Conservation (phyloP, 2,797 vertebrate genomes). For the Notoglanidium macrostoma region DNA sequence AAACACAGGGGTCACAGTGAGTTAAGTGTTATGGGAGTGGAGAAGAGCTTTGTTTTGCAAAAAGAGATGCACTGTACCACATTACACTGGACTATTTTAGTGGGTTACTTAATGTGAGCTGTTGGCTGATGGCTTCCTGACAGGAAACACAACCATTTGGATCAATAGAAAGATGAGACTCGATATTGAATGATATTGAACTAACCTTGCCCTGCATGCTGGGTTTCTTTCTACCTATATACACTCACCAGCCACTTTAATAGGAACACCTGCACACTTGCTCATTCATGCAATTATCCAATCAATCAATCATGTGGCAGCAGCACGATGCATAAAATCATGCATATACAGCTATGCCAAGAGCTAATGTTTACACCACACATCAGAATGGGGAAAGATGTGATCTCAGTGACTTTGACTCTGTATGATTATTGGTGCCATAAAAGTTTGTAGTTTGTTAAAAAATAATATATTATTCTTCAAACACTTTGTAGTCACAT, state of each 20-base stretch:
- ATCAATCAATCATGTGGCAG: background rate
- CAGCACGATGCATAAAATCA: background rate
- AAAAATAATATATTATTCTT: background rate
- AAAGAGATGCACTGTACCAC: conserved; percentile 50
- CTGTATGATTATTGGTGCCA: background rate
- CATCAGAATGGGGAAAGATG: background rate
- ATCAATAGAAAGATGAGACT: conserved; percentile 59
- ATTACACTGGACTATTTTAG: conserved; percentile 67
- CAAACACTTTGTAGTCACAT: background rate
- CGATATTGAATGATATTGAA: conserved; percentile 20
- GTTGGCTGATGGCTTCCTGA: conserved; percentile 60
- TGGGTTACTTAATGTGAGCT: conserved; percentile 61
- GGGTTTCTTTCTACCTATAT: background rate
- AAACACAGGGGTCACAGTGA: conserved; percentile 75
- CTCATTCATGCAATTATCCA: conserved; percentile 14
- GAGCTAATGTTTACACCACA: background rate
- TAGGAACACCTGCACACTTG: conserved; percentile 20
- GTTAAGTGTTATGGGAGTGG: conserved; percentile 71
- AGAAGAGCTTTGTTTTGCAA: conserved; percentile 68
- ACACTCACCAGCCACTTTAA: conserved; percentile 23
- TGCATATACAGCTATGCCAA: background rate
- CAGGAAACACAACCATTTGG: conserved; percentile 66
- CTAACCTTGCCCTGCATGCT: conserved; percentile 4
- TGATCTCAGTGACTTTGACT: background rate
- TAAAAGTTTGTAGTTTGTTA: background rate